Evolutionary conservation across 2,888 invertebrate genomes (phyloP), one percentile per base, ranked within the genome.

Genomic region (Auanema sp.): DNA sequence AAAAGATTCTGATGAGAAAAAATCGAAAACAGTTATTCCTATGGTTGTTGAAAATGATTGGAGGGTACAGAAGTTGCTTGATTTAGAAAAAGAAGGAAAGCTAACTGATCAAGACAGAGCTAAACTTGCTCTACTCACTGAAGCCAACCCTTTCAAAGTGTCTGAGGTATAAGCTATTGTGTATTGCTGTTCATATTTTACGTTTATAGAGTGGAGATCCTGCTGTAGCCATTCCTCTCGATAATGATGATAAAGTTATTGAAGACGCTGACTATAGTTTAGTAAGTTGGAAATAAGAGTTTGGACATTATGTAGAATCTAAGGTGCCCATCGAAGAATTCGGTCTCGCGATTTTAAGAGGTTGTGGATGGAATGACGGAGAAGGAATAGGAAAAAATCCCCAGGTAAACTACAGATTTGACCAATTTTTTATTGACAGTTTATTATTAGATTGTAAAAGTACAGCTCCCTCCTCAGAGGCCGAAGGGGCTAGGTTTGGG

Each of bases 401-500:
- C 24, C 68, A 76, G 65, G 70, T 70, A 21, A 14, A 23, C 16
- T 24, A 5, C 8, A 8, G n/a, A n/a, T 5, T 33, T 33, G 8
- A 33, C 4, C n/a, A 23, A 41, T 24, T 23, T 40, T 23, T 8
- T 55, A 3, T 24, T 8, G 50, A 14, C 21, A 23, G 10, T 33
- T 40, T 44, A 3, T 6, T 12, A 52, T 53, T 50, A 74, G 89
- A 79, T 77, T 87, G 66, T 86, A 87, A 42, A 83, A 85, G 60
- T 88, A 21, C 83, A 86, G 14, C 86, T 89, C 65, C 92, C 92
- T 0, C 88, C 89, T 71, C 83, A 92, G 44, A 87, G 96, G 63
- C 94, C 96, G 0, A 93, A 92, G 86, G 94, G 96, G 1, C 88
- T 97, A 85, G 96, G 96, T 0, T 86, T 97, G 8, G 97, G 97